Conservation (phyloP, 1,140 invertebrate genomes). For the Drosophila azteca region DNA sequence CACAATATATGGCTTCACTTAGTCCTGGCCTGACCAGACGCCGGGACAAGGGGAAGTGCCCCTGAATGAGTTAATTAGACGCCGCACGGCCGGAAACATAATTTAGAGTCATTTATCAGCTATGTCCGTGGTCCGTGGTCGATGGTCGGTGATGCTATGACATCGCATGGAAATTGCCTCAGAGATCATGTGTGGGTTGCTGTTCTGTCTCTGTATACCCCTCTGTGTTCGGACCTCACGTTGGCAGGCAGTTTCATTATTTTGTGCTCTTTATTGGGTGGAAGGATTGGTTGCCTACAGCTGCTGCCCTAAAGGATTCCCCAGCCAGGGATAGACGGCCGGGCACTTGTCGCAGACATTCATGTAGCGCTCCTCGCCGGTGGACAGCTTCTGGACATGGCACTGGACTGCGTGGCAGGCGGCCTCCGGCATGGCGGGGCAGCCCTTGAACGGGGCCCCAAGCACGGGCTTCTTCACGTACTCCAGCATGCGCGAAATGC, state of each 20-base stretch:
- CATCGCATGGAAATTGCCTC: constrained; percentile 52
- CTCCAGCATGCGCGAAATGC: constrained; percentile 69
- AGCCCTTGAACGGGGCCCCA: constrained; percentile 67
- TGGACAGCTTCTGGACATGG: constrained; percentile 70
- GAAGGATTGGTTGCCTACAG: constrained; percentile 25
- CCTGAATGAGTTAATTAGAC: constrained; percentile 77
- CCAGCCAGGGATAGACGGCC: constrained; percentile 83
- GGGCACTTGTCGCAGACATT: constrained; percentile 84
- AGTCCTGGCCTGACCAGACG: neutral
- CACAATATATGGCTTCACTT: constrained; percentile 72
- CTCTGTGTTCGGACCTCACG: constrained; percentile 18
- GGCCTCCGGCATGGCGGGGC: constrained; percentile 49
- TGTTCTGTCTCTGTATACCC: neutral
- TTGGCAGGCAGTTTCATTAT: constrained; percentile 36
- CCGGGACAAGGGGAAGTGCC: neutral
- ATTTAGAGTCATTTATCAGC: constrained; percentile 74
- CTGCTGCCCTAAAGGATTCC: constrained; percentile 80
- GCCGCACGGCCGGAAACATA: constrained; percentile 65
- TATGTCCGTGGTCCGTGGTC: constrained; percentile 18
- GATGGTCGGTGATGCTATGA: neutral
- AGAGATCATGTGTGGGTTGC: constrained; percentile 23
- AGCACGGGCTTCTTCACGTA: constrained; percentile 69
- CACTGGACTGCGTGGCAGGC: constrained; percentile 71
- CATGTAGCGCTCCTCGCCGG: constrained; percentile 82
- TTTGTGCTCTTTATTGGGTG: constrained; percentile 24